Evolutionary conservation across 2,888 invertebrate species (phyloP), one percentile per base, ranked within the genome.

Genomic region (Nebria salina): DNA sequence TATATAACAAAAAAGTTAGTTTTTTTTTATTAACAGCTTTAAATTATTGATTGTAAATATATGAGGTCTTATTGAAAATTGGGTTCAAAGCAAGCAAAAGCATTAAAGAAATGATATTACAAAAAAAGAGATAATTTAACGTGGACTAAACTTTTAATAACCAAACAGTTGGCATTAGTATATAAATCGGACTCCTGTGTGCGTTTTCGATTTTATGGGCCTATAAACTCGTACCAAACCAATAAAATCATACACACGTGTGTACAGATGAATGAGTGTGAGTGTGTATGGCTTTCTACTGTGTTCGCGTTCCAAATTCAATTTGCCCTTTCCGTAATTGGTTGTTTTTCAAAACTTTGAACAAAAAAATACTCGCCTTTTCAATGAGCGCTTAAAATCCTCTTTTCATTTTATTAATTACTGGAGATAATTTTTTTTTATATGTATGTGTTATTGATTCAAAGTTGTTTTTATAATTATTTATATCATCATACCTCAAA

Each of bases 231-330:
- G 72, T 75, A 68, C 72, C 26, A 72, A 70, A 20, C 75, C 80
- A 80, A 80, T 80, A 80, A 80, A 80, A 80, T 80, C 80, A 80
- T 80, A 75, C 72, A 80, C 80, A 80, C 75, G 75, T 80, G 80
- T 72, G 80, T 41, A 15, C 42, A 43, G 43, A 15, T 73, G 68
- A 25, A 68, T 68, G 26, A 11, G 43, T 73, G 43, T 41, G n/a
- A 4, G 68, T 73, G 34, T 41, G 73, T 26, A 8, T 72, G 73
- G 41, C 43, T 11, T 13, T 9, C 26, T 41, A n/a, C 26, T 41
- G 54, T 65, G 73, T 43, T 41, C 65, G 73, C 43, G 66, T 11
- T 70, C 25, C 65, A 66, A 80, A 80, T 80, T 80, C 75, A 80
- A 80, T 80, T 80, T 80, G 80, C 75, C 75, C 75, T 79, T 80